phyloP scores from a whole-genome alignment of 2,888 invertebrate genomes.

The Erynnis tages region DNA sequence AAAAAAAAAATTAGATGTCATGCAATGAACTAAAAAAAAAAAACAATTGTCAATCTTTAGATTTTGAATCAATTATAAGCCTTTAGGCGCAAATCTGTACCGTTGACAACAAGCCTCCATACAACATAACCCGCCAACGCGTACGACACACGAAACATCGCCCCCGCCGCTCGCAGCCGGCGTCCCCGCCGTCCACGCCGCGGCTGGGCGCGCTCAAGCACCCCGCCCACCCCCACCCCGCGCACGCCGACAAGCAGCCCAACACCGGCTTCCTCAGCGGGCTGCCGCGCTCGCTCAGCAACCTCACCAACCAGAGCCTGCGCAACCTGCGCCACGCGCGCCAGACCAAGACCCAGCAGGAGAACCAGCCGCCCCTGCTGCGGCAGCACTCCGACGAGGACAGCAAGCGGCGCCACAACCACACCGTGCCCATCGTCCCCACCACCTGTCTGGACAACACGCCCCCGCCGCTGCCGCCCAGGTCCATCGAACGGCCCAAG shows the following conservation, averaged over 20 bases:
- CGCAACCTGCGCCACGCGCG: slow-evolving; percentile 59
- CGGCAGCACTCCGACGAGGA: slow-evolving; percentile 61
- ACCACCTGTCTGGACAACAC: slow-evolving; percentile 70
- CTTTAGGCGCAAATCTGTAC: too few relatives aligned
- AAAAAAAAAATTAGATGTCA: too few relatives aligned
- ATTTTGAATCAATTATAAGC: too few relatives aligned
- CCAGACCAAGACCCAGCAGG: slow-evolving; percentile 47
- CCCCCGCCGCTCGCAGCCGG: background rate
- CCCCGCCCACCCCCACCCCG: slow-evolving; percentile 31
- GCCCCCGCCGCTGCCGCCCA: slow-evolving; percentile 63
- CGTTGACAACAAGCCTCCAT: too few relatives aligned
- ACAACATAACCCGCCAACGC: too few relatives aligned
- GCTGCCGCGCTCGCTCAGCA: slow-evolving; percentile 70
- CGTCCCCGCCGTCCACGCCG: slow-evolving; percentile 33
- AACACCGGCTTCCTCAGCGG: slow-evolving; percentile 68
- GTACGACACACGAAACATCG: background rate
- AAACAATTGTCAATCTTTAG: too few relatives aligned
- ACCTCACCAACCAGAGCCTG: slow-evolving; percentile 72
- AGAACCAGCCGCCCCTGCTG: slow-evolving; percentile 51
- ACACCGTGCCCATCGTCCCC: slow-evolving; percentile 65
- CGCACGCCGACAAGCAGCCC: slow-evolving; percentile 31
- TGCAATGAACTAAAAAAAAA: too few relatives aligned
- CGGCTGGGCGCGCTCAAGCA: slow-evolving; percentile 37
- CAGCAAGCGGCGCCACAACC: slow-evolving; percentile 51
- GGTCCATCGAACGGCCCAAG: slow-evolving; percentile 57